Evolutionary conservation across 2,888 invertebrate genomes (phyloP).

Genomic region (Eremobia ochroleuca): DNA sequence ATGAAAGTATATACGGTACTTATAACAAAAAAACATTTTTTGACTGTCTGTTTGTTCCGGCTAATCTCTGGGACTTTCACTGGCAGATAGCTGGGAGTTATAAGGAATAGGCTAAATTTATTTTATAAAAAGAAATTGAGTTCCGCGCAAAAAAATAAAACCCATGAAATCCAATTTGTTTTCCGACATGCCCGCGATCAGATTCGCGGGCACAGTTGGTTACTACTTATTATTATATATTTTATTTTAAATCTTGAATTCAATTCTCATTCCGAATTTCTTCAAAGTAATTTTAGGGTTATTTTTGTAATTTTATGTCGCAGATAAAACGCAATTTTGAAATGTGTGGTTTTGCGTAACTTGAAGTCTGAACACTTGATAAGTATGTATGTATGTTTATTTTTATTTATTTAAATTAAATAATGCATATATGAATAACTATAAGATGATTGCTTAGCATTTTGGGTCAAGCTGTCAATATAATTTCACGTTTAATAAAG

Average conservation of each 20-base stretch:
- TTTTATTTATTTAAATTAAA: neutral
- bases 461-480: conserved; percentile 26
- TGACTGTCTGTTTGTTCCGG: neutral
- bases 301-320: neutral
- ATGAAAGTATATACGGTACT: too few species aligned
- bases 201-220: too few species aligned
- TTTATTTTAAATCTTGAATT: neutral
- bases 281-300: neutral
- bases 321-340: neutral
- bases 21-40: neutral
- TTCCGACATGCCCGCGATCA: too few species aligned
- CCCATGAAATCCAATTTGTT: too few species aligned
- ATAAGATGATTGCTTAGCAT: conserved; percentile 7
- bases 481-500: conserved; percentile 53
- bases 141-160: too few species aligned
- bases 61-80: too few species aligned
- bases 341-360: neutral
- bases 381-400: neutral
- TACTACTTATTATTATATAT: neutral
- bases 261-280: neutral
- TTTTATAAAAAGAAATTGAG: too few species aligned
- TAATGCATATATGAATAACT: neutral
- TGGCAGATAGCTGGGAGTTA: too few species aligned
- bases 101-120: too few species aligned
- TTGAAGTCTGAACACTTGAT: neutral